phyloP scores from a whole-genome alignment of 1,140 invertebrate species.

The Drosophila mojavensis region DNA sequence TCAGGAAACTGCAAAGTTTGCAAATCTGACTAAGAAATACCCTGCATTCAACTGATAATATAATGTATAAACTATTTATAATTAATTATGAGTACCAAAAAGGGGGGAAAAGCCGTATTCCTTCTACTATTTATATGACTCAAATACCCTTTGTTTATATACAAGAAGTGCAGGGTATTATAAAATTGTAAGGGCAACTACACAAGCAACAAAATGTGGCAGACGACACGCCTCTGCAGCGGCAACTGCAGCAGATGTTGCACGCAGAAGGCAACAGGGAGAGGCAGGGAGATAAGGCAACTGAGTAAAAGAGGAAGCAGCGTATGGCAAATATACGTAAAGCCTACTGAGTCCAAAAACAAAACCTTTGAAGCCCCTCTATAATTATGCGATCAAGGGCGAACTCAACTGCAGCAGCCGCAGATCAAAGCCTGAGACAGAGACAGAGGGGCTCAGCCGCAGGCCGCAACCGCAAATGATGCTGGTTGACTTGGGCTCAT shows the following conservation, averaged over 20 bases:
- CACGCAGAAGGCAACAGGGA: constrained; percentile 8
- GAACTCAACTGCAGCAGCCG: constrained; percentile 18
- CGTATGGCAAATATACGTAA: constrained; percentile 34
- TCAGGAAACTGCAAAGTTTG: too few species aligned
- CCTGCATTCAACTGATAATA: background rate
- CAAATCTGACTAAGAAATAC: background rate
- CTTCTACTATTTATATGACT: too few species aligned
- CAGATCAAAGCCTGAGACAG: constrained; percentile 7
- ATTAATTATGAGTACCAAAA: too few species aligned
- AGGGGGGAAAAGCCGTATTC: too few species aligned
- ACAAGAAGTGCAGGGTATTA: constrained; percentile 5
- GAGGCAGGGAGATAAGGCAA: background rate
- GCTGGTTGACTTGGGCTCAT: constrained; percentile 49
- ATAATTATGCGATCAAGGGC: constrained; percentile 63
- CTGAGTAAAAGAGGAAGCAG: constrained; percentile 8
- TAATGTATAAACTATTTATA: too few species aligned
- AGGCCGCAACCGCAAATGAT: constrained; percentile 67
- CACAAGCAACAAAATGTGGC: constrained; percentile 29
- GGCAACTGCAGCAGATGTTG: constrained; percentile 52
- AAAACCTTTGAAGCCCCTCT: constrained; percentile 23
- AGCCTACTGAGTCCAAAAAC: constrained; percentile 1
- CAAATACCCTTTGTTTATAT: background rate
- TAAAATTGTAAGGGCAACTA: constrained; percentile 21
- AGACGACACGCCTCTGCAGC: constrained; percentile 38
- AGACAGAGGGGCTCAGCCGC: constrained; percentile 49